phyloP scores from a whole-genome alignment of 2,113 vertebrate species.

The Gallinago paraguaiae region DNA sequence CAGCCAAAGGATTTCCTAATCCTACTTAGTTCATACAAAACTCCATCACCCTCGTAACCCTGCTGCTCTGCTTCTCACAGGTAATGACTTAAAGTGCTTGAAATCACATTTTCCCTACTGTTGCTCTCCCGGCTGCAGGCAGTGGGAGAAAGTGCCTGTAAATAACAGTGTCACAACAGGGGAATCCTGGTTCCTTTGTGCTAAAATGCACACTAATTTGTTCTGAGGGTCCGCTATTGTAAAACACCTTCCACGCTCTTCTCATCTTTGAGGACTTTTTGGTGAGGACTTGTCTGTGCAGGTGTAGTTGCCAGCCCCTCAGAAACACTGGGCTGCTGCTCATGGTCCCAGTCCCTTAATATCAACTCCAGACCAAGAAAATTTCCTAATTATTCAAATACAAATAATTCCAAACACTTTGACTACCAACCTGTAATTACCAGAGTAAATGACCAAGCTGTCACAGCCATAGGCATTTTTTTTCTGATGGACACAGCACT shows the following conservation, averaged over 20 bases:
- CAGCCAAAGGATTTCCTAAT: neutral
- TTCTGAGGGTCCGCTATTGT: neutral
- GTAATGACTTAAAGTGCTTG: neutral
- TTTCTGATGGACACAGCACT: neutral
- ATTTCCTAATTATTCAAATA: neutral
- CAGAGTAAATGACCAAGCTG: neutral
- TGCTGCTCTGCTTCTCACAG: neutral
- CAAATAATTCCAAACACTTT: neutral
- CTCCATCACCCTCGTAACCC: neutral
- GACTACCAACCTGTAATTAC: neutral
- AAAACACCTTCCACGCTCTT: neutral
- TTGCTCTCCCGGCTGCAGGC: neutral
- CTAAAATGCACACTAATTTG: accelerated
- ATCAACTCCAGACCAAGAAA: neutral
- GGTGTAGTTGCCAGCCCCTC: neutral
- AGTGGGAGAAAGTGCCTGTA: neutral
- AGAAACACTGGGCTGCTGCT: neutral
- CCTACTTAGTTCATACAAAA: neutral
- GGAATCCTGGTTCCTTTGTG: neutral
- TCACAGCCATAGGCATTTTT: neutral
- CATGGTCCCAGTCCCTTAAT: neutral
- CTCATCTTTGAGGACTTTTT: neutral
- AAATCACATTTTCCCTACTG: neutral
- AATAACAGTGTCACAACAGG: neutral
- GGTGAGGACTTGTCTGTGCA: neutral